Evolutionary conservation across 2,113 vertebrate genomes (phyloP), one percentile per base, ranked within the genome.

Genomic region (Lophochroa leadbeateri): DNA sequence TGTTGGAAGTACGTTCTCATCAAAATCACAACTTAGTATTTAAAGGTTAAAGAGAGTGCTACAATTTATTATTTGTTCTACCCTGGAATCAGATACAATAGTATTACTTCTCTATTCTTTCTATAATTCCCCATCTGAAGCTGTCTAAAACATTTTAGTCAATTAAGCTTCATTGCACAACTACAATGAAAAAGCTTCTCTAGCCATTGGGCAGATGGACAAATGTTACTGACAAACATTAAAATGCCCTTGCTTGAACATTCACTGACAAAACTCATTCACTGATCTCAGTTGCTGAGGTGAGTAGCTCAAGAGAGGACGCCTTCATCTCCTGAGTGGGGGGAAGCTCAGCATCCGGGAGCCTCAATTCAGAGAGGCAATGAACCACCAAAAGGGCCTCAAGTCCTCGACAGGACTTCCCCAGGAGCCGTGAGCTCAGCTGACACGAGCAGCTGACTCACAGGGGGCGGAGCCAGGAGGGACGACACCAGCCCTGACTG

Each of bases 1-100:
- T 93, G 64, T 61, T 75, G 49, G 35, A 96, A 86, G 82, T 78
- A 81, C 17, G 9, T 71, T 86, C 33, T 82, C n/a, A 90, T 86
- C 37, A 82, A 91, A 97, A 89, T 23, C 44, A 79, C 25, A 83
- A 76, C 33, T 87, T 93, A 69, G 78, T 94, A 95, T 92, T 97
- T 90, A 78, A 86, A 86, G 57, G 80, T 90, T 95, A 82, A 82
- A 94, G 33, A 57, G 31, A 49, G 27, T 78, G 14, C 9, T 86
- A 39, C 27, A 75, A 18, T 89, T 95, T 78, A 92, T 60, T 91
- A 86, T 55, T 86, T 81, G 13, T 63, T 96, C 28, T 83, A 35
- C 8, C 12, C 27, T 82, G 27, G 55, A 93, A 81, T 86, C 28
- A 41, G 43, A 80, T 70, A 50, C 31, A 50, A 28, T 11, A 68